A percentile compares a stretch with the other conserved stretches of the same genome.
These are phyloP conservation scores for Thaleichthys pacificus DNA, from an alignment of 2,797 vertebrate species.

Conservation along the genomic window DNA sequence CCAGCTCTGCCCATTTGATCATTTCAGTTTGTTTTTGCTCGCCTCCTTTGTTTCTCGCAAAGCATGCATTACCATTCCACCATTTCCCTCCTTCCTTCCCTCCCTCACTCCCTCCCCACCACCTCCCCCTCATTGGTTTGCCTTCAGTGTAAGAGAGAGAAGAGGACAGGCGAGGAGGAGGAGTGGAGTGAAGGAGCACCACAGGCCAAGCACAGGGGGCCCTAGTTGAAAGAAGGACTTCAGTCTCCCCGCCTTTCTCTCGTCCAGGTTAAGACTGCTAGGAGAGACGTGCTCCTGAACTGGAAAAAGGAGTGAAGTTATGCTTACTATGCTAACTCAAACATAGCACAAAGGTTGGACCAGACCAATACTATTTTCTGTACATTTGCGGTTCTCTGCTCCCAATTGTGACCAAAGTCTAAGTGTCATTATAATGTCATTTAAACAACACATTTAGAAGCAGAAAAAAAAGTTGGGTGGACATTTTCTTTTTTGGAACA, in stretches of 20 bases:
- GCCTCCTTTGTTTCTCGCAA: conserved; percentile 25
- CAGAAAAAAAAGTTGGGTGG: too few species aligned
- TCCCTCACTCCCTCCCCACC: conserved; percentile 27
- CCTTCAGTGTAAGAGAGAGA: conserved; percentile 67
- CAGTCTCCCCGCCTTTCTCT: neutral
- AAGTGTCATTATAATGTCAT: too few species aligned
- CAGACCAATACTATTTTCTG: too few species aligned
- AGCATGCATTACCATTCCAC: conserved; percentile 59
- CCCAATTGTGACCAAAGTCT: too few species aligned
- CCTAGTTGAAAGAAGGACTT: conserved; percentile 19
- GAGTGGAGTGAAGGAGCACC: conserved; percentile 63
- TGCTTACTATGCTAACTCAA: neutral
- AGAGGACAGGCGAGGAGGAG: conserved; percentile 63
- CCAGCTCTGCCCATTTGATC: conserved; percentile 38
- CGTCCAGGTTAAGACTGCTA: conserved; percentile 37
- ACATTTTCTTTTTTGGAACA: too few species aligned
- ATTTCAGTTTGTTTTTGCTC: conserved; percentile 24
- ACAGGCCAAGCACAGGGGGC: conserved; percentile 55
- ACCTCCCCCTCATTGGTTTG: conserved; percentile 68
- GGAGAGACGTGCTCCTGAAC: neutral
- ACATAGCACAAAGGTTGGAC: too few species aligned
- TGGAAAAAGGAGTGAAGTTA: neutral
- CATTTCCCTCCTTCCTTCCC: conserved; percentile 32
- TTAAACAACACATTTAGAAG: too few species aligned
- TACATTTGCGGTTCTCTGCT: too few species aligned